These are phyloP conservation scores for Caenorhabditis sp. DNA, from an alignment of 2,888 invertebrate genomes.

Conservation along the genomic window DNA sequence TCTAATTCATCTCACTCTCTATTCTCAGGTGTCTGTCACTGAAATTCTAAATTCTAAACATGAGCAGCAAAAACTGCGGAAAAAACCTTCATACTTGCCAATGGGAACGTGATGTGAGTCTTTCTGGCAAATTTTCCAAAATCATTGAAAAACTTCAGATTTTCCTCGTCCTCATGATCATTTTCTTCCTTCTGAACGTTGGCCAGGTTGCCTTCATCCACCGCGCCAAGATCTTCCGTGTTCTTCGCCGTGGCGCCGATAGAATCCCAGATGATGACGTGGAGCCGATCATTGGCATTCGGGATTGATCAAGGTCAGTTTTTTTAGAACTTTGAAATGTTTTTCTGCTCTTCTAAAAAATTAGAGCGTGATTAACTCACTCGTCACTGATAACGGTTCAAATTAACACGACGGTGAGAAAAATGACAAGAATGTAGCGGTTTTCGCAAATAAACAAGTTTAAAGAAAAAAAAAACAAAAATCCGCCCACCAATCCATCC, in stretches of 20 bases:
- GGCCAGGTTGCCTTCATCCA: constrained; percentile 25
- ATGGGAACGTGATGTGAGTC: constrained; percentile 55
- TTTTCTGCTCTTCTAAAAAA: neutral
- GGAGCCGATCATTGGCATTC: constrained; percentile 34
- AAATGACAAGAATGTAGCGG: no score
- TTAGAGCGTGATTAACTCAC: neutral
- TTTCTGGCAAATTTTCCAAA: neutral
- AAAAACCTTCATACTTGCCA: constrained; percentile 50
- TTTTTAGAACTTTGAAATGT: neutral
- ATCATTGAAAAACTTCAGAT: constrained; percentile 45
- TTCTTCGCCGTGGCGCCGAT: constrained; percentile 30
- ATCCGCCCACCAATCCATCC: no score
- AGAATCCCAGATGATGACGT: constrained; percentile 31
- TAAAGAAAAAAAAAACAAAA: no score
- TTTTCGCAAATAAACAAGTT: no score
- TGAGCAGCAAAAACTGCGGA: constrained; percentile 40
- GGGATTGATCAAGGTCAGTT: constrained; percentile 26
- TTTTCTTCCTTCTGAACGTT: constrained; percentile 31
- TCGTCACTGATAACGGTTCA: neutral
- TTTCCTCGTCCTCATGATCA: neutral
- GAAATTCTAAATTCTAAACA: no score
- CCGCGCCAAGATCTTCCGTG: constrained; percentile 22
- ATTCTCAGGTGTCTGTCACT: no score
- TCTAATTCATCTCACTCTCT: no score
- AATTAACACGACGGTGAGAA: neutral